phyloP scores from a whole-genome alignment of 2,797 vertebrate species.

The Sorex maritimensis region DNA sequence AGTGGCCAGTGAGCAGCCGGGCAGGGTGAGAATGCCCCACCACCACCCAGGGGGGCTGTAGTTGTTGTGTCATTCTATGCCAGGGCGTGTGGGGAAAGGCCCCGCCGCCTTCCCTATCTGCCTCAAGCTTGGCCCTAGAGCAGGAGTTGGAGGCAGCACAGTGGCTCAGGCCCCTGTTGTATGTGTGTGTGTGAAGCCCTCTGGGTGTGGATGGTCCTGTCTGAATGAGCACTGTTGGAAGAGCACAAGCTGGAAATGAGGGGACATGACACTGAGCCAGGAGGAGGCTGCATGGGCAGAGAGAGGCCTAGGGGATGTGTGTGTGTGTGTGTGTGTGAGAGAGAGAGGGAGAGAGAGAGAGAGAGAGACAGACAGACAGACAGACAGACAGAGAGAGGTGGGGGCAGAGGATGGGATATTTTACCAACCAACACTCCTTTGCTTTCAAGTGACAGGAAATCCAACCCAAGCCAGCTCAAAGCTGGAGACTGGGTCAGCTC shows the following conservation, averaged over 20 bases:
- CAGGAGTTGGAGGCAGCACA: no score
- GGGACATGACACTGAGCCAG: neutral
- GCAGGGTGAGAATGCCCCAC: no score
- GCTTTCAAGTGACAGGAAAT: neutral
- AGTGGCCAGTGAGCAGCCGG: neutral
- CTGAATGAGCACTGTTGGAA: neutral
- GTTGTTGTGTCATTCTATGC: no score
- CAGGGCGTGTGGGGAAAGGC: no score
- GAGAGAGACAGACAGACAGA: no score
- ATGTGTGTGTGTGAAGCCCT: rapidly evolving
- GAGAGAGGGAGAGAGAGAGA: no score
- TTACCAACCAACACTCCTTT: neutral
- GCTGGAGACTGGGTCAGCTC: neutral
- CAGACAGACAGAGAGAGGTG: no score
- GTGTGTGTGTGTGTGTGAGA: no score
- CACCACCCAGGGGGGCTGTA: no score
- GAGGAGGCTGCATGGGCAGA: neutral
- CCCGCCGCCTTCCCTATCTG: no score
- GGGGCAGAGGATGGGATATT: neutral
- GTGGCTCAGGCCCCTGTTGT: neutral
- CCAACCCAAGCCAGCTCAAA: neutral
- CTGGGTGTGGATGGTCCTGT: neutral
- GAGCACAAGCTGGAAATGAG: neutral
- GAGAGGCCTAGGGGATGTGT: neutral
- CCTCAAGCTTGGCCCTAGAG: no score